Evolutionary conservation across 2,797 vertebrate species (phyloP).

Genomic region (Pseudocheirus occidentalis): DNA sequence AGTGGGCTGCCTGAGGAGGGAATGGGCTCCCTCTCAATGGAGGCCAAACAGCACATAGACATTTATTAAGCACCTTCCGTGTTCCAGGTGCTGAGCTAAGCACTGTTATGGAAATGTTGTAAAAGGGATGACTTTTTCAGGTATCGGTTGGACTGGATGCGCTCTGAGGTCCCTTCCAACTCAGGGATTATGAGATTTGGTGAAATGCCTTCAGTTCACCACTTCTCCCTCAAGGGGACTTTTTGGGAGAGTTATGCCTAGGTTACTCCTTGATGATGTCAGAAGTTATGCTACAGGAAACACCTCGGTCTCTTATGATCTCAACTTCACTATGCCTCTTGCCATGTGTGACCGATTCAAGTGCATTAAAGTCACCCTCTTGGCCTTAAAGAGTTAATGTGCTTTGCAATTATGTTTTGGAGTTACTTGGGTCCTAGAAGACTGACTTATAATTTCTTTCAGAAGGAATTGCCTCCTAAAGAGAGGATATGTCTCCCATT

Average conservation of each 20-base stretch:
- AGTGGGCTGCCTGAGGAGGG: neutral
- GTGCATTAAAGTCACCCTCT: neutral
- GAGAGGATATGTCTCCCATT: neutral
- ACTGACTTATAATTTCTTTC: neutral
- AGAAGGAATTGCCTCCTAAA: neutral
- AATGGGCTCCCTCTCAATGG: neutral
- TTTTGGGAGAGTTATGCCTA: fast-evolving
- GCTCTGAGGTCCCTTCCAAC: neutral
- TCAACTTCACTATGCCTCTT: neutral
- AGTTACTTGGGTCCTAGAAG: fast-evolving
- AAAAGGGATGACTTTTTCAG: neutral
- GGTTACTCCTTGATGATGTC: neutral
- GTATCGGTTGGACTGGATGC: neutral
- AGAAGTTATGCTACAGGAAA: fast-evolving
- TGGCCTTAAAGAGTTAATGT: fast-evolving
- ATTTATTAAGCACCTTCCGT: neutral
- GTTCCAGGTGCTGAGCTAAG: neutral
- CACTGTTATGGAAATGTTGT: neutral
- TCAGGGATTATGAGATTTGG: neutral
- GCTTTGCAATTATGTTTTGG: neutral
- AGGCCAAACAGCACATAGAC: neutral
- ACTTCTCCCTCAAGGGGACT: fast-evolving
- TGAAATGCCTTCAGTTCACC: neutral
- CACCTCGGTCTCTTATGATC: neutral
- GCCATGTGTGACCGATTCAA: neutral